phyloP scores from a whole-genome alignment of 2,113 vertebrate genomes.

The Platichthys stellatus region DNA sequence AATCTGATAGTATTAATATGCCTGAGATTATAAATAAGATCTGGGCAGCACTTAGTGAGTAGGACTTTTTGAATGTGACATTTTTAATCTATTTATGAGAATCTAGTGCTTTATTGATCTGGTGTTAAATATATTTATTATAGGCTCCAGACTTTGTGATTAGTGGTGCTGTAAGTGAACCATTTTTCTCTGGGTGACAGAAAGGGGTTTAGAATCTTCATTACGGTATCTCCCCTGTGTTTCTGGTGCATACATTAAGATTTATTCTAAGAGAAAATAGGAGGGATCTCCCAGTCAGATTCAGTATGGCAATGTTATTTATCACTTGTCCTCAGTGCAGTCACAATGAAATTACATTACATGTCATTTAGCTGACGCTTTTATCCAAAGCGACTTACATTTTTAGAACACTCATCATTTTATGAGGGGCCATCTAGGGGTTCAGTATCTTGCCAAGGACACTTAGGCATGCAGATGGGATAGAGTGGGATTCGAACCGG shows the following conservation, averaged over 20 bases:
- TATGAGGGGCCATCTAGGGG: too few relatives aligned
- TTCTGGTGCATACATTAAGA: slow-evolving; percentile 5
- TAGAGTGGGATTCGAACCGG: too few relatives aligned
- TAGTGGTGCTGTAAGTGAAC: slow-evolving; percentile 69
- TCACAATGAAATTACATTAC: slow-evolving; percentile 1
- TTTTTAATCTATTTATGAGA: slow-evolving; percentile 68
- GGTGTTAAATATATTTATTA: slow-evolving; percentile 75
- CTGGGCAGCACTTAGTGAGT: slow-evolving; percentile 11
- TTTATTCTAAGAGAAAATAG: slow-evolving; percentile 14
- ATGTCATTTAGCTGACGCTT: too few relatives aligned
- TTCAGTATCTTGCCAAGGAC: too few relatives aligned
- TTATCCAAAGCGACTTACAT: too few relatives aligned
- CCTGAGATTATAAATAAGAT: background rate
- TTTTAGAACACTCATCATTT: too few relatives aligned
- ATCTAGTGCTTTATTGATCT: slow-evolving; percentile 71
- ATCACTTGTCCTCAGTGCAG: background rate
- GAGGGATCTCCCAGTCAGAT: background rate
- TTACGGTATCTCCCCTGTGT: background rate
- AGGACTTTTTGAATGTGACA: slow-evolving; percentile 17
- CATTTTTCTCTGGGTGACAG: slow-evolving; percentile 66
- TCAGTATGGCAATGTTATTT: slow-evolving; percentile 4
- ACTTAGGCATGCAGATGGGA: too few relatives aligned
- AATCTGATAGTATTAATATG: background rate
- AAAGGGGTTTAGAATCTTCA: slow-evolving; percentile 27
- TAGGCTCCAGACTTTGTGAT: slow-evolving; percentile 67